Evolutionary conservation across 2,888 invertebrate genomes (phyloP).

Genomic region (Byasa hedistus): DNA sequence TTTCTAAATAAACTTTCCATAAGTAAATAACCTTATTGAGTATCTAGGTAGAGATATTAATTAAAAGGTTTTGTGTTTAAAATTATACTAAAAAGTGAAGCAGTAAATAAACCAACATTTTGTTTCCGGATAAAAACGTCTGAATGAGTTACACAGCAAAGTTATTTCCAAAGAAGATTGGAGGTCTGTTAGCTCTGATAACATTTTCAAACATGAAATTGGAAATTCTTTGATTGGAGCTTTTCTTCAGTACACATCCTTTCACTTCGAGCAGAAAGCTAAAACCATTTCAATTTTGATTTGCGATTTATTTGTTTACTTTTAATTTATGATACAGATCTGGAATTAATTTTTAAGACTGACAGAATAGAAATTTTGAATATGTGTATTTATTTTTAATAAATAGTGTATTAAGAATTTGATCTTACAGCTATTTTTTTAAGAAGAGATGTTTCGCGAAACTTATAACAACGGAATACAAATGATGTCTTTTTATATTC

Average conservation of each 20-base stretch:
- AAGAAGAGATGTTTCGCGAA: neutral
- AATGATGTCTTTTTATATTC: neutral
- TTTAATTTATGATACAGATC: neutral
- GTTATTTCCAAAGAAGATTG: slow-evolving; percentile 16
- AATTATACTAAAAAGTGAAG: too few relatives aligned
- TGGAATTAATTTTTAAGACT: too few relatives aligned
- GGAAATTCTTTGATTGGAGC: slow-evolving; percentile 12
- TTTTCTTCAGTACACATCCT: slow-evolving; percentile 10
- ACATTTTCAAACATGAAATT: slow-evolving; percentile 18
- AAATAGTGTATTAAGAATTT: neutral
- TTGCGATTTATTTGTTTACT: neutral
- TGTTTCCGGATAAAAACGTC: neutral
- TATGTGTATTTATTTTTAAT: neutral
- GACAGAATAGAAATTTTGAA: too few relatives aligned
- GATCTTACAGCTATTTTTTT: neutral
- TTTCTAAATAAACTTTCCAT: neutral
- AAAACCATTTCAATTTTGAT: slow-evolving; percentile 1
- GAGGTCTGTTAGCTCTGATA: slow-evolving; percentile 18
- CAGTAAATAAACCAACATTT: neutral
- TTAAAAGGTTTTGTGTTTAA: too few relatives aligned
- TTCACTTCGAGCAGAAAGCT: neutral
- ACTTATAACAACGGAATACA: neutral
- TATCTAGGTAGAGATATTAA: neutral
- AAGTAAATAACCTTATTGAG: neutral
- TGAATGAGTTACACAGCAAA: neutral